Evolutionary conservation across 64 coral and sea anemone species (phyloP), one percentile per base, ranked within the genome.

Genomic region (Pachyseris speciosa): DNA sequence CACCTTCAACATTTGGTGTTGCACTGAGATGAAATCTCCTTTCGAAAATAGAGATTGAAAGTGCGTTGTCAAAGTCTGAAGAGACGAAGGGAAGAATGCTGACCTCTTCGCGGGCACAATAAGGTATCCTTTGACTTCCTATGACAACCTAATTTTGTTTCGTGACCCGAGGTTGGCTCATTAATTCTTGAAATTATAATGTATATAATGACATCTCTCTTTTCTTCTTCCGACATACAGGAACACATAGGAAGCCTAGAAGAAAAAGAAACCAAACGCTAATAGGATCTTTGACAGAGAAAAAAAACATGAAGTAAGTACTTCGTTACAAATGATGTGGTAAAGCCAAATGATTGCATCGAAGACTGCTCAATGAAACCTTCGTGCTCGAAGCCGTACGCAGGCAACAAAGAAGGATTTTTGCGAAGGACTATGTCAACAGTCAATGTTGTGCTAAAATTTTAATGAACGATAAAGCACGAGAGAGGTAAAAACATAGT

Each of bases 181-280:
- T 81, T 81, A 81, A 81, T 81, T 81, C 77, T 81, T 38, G 48
- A 81, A 37, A 81, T 81, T 60, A 40, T 25, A 61, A 53, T 81
- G 4, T 71, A 32, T 71, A 71, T 40, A 36, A 40, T 40, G 34
- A 63, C 52, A 76, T 34, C 19, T 53, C 20, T 61, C 52, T 37
- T 81, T 63, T 81, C 77, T 63, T 57, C 53, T 13, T 19, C 20
- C 19, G 6, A n/a, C 12, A 25, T 16, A 81, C 77, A 81, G 77
- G 77, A 61, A 40, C 55, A 61, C 51, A 34, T 33, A 59, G 29
- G 44, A 55, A 81, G 34, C 20, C 16, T 5, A 34, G 20, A 25
- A 53, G 31, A 37, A 81, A 41, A 13, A 58, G 17, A 12, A 8
- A 47, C 9, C 43, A 10, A 13, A 71, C 13, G 7, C 33, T 81